Evolutionary conservation across 2,797 vertebrate genomes (phyloP).

Genomic region (Diplodus sargus): DNA sequence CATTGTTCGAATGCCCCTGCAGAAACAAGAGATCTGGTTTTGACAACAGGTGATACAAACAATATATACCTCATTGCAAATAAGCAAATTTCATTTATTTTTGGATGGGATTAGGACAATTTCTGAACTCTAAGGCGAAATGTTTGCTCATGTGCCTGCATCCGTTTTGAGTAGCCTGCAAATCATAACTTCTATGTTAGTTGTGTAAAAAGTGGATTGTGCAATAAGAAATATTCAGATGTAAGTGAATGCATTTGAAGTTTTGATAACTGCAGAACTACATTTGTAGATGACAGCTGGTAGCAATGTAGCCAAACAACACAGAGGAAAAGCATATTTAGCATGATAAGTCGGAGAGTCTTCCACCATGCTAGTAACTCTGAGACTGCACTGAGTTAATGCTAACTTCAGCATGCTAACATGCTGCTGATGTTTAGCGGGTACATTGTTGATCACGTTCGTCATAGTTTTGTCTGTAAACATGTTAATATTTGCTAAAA

Average conservation of each 20-base stretch:
- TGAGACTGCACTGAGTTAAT: not conserved
- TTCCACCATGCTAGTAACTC: too few relatives aligned
- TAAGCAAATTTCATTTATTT: not conserved
- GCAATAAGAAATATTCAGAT: too few relatives aligned
- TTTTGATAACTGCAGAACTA: not conserved
- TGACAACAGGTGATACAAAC: not conserved
- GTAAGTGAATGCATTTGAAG: too few relatives aligned
- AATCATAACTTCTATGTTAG: not conserved
- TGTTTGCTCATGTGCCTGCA: not conserved
- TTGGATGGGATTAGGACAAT: not conserved
- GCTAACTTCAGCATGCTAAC: not conserved
- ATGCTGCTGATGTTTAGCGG: too few relatives aligned
- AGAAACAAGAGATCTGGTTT: not conserved
- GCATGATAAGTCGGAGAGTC: too few relatives aligned
- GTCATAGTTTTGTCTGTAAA: too few relatives aligned
- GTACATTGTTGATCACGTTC: too few relatives aligned
- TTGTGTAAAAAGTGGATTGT: too few relatives aligned
- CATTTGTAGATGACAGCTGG: not conserved
- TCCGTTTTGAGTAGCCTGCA: not conserved
- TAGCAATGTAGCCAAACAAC: not conserved
- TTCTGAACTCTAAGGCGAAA: not conserved
- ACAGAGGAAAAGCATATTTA: not conserved
- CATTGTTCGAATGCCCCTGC: not conserved
- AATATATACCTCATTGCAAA: not conserved
- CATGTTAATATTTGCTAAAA: too few relatives aligned